Evolutionary conservation across 2,113 vertebrate species (phyloP).

Genomic region (Erythrocercus mccallii): DNA sequence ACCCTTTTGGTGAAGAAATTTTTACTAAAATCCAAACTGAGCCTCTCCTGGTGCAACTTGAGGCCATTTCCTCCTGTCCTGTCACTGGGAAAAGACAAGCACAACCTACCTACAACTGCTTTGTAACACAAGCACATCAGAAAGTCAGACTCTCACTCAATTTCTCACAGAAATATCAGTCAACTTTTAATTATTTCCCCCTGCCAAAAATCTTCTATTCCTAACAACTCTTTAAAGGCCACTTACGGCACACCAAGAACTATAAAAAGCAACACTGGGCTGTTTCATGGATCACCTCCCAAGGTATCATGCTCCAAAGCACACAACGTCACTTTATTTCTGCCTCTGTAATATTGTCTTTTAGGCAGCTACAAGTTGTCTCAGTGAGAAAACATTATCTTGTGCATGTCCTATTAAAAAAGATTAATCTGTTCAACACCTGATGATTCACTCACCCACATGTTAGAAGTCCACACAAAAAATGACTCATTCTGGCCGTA

Average conservation of each 20-base stretch:
- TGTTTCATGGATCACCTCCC: background rate
- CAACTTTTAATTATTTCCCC: background rate
- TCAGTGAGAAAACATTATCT: background rate
- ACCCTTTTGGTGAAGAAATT: accelerated
- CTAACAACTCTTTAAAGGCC: background rate
- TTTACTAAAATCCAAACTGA: background rate
- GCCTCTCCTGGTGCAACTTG: background rate
- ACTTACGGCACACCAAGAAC: background rate
- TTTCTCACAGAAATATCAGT: background rate
- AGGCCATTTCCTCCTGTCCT: background rate
- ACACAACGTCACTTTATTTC: accelerated
- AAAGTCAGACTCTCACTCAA: accelerated
- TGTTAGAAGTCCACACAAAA: constrained; percentile 37
- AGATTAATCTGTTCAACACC: constrained; percentile 57
- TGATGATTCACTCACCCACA: constrained; percentile 62
- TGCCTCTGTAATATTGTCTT: background rate
- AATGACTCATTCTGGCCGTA: constrained; percentile 42
- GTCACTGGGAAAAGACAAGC: background rate
- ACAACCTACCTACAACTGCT: background rate
- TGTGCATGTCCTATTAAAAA: background rate
- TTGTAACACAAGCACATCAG: accelerated
- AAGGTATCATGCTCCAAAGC: background rate
- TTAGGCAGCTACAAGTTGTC: background rate
- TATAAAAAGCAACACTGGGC: background rate
- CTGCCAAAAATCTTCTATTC: background rate